Evolutionary conservation across 2,888 invertebrate species (phyloP).

Genomic region (Philhelius pedissequus): DNA sequence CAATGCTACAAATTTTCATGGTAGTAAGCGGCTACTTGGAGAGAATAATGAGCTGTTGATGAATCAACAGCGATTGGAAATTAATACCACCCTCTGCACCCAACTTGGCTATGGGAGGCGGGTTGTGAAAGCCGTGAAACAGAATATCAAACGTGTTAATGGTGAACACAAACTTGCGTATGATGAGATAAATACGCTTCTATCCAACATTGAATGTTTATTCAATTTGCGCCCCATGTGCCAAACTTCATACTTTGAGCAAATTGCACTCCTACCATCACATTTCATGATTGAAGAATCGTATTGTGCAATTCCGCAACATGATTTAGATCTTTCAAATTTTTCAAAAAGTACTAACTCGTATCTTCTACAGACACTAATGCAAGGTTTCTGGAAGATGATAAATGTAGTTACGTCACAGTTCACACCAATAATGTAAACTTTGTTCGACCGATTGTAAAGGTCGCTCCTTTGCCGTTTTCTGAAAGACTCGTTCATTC

Average conservation of each 20-base stretch:
- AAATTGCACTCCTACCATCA: background rate
- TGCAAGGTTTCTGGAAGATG: slow-evolving; percentile 30
- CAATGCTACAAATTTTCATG: background rate
- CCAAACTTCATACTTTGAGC: background rate
- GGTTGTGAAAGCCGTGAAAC: slow-evolving; percentile 15
- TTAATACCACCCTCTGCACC: no score
- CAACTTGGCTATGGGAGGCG: no score
- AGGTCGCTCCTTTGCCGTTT: no score
- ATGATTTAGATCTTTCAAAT: background rate
- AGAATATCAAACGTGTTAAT: background rate
- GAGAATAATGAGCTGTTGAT: slow-evolving; percentile 7
- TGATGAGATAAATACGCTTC: slow-evolving; percentile 4
- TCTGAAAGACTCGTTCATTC: no score
- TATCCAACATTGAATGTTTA: background rate
- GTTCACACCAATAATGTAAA: background rate
- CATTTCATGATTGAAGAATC: background rate
- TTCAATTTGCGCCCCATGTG: background rate
- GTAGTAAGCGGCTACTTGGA: background rate
- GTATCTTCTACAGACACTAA: slow-evolving; percentile 15
- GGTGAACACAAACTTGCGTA: slow-evolving; percentile 5
- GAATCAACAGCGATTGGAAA: no score
- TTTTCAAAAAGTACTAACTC: background rate
- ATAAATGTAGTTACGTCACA: background rate
- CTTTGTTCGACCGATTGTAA: slow-evolving; percentile 26
- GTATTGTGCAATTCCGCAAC: background rate